Conservation (phyloP, 2,888 invertebrate genomes). For the Epirrita christyi region DNA sequence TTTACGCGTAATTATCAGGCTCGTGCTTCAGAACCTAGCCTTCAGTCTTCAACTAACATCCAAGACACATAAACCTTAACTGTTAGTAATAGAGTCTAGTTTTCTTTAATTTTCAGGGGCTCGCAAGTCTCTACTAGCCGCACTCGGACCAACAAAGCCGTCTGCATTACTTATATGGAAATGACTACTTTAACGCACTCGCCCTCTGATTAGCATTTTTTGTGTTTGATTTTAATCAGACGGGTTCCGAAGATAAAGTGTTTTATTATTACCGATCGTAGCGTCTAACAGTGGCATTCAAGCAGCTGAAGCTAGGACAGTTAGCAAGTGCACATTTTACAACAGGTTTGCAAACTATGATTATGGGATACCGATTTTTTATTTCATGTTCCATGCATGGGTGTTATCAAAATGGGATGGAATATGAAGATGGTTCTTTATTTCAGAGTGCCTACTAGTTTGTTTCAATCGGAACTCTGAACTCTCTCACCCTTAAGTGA, state of each 20-base stretch:
- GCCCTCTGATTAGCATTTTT: constrained; percentile 69
- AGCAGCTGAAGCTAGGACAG: constrained; percentile 39
- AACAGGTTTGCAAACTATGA: constrained; percentile 33
- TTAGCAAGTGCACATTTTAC: constrained; percentile 33
- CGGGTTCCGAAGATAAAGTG: constrained; percentile 48
- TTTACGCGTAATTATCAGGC: constrained; percentile 78
- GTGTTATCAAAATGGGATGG: too few species aligned
- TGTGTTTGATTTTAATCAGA: constrained; percentile 68
- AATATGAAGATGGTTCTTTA: too few species aligned
- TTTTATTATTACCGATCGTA: constrained; percentile 44
- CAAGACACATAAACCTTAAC: constrained; percentile 12
- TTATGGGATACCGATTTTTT: constrained; percentile 22
- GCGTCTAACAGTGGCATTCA: constrained; percentile 36
- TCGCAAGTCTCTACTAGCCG: constrained; percentile 40
- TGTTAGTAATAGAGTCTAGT: constrained; percentile 10
- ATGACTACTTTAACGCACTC: constrained; percentile 65
- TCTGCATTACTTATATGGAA: constrained; percentile 65
- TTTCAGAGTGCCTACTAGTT: too few species aligned
- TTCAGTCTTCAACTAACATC: constrained; percentile 14
- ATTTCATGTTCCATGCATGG: too few species aligned
- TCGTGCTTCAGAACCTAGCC: constrained; percentile 63
- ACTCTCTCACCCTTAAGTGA: too few species aligned
- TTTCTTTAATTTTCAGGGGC: constrained; percentile 16
- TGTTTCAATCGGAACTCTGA: too few species aligned
- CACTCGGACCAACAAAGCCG: constrained; percentile 46